Conservation (phyloP, 1,140 invertebrate genomes). For the Leptinotarsa undecemlineata region DNA sequence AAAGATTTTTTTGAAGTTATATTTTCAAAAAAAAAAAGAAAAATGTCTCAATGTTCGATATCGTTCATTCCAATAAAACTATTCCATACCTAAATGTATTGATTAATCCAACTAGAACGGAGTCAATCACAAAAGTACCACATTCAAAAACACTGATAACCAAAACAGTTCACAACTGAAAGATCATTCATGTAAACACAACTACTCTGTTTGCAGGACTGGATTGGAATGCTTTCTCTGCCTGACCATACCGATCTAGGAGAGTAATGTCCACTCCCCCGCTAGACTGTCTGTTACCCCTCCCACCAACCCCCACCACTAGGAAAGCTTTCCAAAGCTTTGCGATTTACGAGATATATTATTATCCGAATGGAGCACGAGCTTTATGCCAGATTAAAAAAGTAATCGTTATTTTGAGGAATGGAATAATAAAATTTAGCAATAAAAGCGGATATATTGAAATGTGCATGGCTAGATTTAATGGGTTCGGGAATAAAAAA, state of each 20-base stretch:
- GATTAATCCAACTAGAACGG: constrained; percentile 14
- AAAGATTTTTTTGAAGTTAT: too few species aligned
- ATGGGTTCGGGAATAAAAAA: constrained; percentile 24
- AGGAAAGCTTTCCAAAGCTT: constrained; percentile 33
- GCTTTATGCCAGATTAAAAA: constrained; percentile 38
- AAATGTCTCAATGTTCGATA: neutral
- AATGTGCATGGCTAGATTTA: constrained; percentile 26
- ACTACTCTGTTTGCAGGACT: constrained; percentile 7
- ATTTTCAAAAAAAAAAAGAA: too few species aligned
- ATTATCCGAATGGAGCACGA: constrained; percentile 11
- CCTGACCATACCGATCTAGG: constrained; percentile 9
- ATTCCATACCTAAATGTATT: constrained; percentile 7
- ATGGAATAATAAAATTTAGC: constrained; percentile 28
- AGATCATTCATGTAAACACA: neutral
- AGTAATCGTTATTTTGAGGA: constrained; percentile 38
- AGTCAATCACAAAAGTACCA: neutral
- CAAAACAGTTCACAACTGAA: constrained; percentile 7
- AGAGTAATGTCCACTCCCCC: constrained; percentile 30
- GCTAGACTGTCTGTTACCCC: constrained; percentile 32
- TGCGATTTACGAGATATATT: constrained; percentile 27
- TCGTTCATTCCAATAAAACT: neutral
- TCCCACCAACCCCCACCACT: constrained; percentile 33
- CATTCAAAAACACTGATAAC: constrained; percentile 13
- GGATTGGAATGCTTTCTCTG: neutral
- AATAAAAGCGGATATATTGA: constrained; percentile 29